Percentiles rank a stretch among this genome's conserved stretches.
These are phyloP conservation scores for Protosalanx chinensis DNA, from an alignment of 2,797 vertebrate genomes.

Conservation along the genomic window DNA sequence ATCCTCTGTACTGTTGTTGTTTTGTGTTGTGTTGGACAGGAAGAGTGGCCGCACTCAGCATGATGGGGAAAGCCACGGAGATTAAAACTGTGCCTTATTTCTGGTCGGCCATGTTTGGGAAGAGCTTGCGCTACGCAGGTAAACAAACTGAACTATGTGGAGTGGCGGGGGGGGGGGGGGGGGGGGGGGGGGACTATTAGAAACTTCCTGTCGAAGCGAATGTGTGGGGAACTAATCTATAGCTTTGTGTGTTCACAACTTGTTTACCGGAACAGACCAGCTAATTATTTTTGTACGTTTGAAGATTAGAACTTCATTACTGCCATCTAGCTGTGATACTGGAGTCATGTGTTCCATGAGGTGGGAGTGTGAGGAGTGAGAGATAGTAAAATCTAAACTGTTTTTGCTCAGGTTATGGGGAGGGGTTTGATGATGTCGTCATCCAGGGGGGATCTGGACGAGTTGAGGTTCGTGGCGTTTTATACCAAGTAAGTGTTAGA, in stretches of 20 bases:
- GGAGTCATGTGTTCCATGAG: neutral
- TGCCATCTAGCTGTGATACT: constrained; percentile 53
- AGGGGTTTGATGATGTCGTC: constrained; percentile 96
- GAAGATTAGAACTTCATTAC: constrained; percentile 24
- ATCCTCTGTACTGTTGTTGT: neutral
- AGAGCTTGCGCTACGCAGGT: constrained; percentile 94
- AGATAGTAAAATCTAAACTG: constrained; percentile 15
- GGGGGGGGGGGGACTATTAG: neutral
- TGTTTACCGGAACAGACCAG: neutral
- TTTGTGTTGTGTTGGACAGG: constrained; percentile 66
- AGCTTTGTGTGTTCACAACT: neutral
- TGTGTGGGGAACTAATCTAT: neutral
- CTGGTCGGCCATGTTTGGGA: constrained; percentile 98
- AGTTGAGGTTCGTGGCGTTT: constrained; percentile 96
- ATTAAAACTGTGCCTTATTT: constrained; percentile 92
- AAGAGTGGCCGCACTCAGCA: constrained; percentile 87
- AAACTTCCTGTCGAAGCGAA: neutral
- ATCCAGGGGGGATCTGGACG: constrained; percentile 98
- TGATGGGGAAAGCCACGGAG: constrained; percentile 87
- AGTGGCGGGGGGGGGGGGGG: neutral
- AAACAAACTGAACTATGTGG: neutral
- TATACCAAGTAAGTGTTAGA: constrained; percentile 87
- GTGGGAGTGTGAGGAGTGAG: neutral
- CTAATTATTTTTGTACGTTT: too few relatives aligned
- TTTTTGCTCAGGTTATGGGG: constrained; percentile 85